Evolutionary conservation across 2,797 vertebrate species (phyloP).

Genomic region (Oophaga sylvatica): DNA sequence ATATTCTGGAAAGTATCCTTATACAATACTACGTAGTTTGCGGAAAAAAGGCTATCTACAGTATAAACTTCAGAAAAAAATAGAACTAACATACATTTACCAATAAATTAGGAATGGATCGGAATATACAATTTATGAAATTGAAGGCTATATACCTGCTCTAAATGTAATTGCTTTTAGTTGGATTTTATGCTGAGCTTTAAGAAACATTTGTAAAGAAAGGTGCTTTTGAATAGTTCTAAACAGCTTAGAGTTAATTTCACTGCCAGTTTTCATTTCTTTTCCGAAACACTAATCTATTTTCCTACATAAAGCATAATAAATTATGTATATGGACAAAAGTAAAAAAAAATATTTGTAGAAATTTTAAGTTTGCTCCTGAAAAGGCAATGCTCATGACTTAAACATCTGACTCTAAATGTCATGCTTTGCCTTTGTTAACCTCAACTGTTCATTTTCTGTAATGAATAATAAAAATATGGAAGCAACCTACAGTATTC

Average conservation of each 20-base stretch:
- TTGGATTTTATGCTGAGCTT: slow-evolving; percentile 44
- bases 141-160: slow-evolving; percentile 18
- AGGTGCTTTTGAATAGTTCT: slow-evolving; percentile 57
- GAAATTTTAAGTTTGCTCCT: slow-evolving; percentile 46
- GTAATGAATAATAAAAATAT: slow-evolving; percentile 39
- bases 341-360: slow-evolving; percentile 38
- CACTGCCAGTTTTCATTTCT: slow-evolving; percentile 58
- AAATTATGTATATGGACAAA: slow-evolving; percentile 33
- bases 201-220: slow-evolving; percentile 51
- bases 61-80: slow-evolving; percentile 2
- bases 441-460: slow-evolving; percentile 27
- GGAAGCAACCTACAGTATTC: slow-evolving; percentile 36
- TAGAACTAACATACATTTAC: slow-evolving; percentile 15
- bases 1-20: slow-evolving; percentile 14
- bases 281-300: slow-evolving; percentile 57
- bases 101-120: slow-evolving; percentile 29
- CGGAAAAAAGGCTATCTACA: slow-evolving; percentile 28
- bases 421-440: slow-evolving; percentile 38
- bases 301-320: slow-evolving; percentile 57
- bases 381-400: slow-evolving; percentile 43
- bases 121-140: slow-evolving; percentile 34
- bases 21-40: slow-evolving; percentile 41
- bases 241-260: slow-evolving; percentile 55
- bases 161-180: slow-evolving; percentile 39
- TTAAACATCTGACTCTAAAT: slow-evolving; percentile 28